phyloP scores from a whole-genome alignment of 2,113 vertebrate species.

The Stomatorhinus ivindoensis region DNA sequence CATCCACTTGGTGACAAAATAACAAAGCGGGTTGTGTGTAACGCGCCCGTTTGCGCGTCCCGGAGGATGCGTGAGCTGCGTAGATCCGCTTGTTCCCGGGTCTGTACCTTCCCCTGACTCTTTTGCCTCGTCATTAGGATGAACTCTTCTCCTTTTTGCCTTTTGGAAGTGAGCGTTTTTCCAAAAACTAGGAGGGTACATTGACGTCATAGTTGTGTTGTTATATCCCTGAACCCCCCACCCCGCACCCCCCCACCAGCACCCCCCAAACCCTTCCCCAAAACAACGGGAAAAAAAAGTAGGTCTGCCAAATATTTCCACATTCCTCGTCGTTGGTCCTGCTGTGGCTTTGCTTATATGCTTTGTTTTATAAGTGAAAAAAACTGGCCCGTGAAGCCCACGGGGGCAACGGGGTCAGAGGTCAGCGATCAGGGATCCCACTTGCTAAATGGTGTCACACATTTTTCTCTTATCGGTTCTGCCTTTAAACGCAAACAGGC shows the following conservation, averaged over 20 bases:
- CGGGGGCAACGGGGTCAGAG: constrained; percentile 44
- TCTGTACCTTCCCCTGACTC: constrained; percentile 20
- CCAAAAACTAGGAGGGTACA: constrained; percentile 47
- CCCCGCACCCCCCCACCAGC: background rate
- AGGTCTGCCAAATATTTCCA: constrained; percentile 49
- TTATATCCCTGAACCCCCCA: constrained; percentile 20
- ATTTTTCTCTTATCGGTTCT: constrained; percentile 15
- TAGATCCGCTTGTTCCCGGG: constrained; percentile 13
- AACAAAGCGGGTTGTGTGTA: constrained; percentile 24
- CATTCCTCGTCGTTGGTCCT: constrained; percentile 51
- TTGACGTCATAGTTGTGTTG: constrained; percentile 48
- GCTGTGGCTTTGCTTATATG: constrained; percentile 34
- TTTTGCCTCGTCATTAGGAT: constrained; percentile 27
- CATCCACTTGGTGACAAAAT: constrained; percentile 40
- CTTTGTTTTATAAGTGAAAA: constrained; percentile 41
- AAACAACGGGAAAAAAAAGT: constrained; percentile 44
- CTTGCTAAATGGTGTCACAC: constrained; percentile 19
- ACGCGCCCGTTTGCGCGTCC: constrained; percentile 25
- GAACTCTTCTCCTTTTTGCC: constrained; percentile 49
- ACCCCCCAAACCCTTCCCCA: constrained; percentile 34
- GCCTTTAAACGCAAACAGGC: constrained; percentile 6
- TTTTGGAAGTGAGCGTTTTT: constrained; percentile 37
- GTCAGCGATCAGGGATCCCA: constrained; percentile 41
- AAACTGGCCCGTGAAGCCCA: constrained; percentile 37
- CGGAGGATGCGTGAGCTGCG: background rate